These are phyloP conservation scores for Gastrophryne carolinensis DNA, from an alignment of 2,797 vertebrate species.

Conservation along the genomic window DNA sequence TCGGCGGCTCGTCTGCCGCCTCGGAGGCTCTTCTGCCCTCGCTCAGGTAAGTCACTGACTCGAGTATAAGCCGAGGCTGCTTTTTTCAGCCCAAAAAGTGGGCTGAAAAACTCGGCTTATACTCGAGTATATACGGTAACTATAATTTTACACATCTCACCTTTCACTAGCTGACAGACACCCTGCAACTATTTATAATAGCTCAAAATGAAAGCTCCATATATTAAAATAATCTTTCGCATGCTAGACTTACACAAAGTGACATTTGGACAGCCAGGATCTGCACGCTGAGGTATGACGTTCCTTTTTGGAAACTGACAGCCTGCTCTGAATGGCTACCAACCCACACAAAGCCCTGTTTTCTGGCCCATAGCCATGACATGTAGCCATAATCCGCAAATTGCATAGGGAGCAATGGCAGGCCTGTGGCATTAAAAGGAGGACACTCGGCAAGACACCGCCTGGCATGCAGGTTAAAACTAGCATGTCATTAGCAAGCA, in stretches of 20 bases:
- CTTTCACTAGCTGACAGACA: slow-evolving; percentile 28
- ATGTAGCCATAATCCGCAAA: neutral
- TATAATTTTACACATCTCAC: slow-evolving; percentile 28
- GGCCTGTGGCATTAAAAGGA: no score
- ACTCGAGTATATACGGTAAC: no score
- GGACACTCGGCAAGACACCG: no score
- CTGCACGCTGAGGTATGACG: neutral
- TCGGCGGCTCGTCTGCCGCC: no score
- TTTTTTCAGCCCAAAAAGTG: no score
- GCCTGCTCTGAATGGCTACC: neutral
- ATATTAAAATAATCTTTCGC: slow-evolving; percentile 4
- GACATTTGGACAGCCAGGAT: neutral
- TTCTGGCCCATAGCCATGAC: neutral
- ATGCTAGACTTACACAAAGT: neutral
- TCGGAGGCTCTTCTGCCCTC: no score
- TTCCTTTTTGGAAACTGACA: neutral
- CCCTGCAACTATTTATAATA: slow-evolving; percentile 29
- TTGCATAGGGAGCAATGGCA: no score
- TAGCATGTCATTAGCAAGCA: no score
- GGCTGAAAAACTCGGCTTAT: no score
- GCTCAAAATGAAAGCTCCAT: slow-evolving; percentile 26
- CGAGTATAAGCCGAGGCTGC: no score
- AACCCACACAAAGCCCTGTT: neutral
- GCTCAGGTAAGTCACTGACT: no score
- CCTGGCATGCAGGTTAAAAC: no score